Percentiles rank a stretch among this genome's conserved stretches.
These are phyloP conservation scores for Platysternon megacephalum DNA, from an alignment of 2,113 vertebrate species.

Conservation along the genomic window DNA sequence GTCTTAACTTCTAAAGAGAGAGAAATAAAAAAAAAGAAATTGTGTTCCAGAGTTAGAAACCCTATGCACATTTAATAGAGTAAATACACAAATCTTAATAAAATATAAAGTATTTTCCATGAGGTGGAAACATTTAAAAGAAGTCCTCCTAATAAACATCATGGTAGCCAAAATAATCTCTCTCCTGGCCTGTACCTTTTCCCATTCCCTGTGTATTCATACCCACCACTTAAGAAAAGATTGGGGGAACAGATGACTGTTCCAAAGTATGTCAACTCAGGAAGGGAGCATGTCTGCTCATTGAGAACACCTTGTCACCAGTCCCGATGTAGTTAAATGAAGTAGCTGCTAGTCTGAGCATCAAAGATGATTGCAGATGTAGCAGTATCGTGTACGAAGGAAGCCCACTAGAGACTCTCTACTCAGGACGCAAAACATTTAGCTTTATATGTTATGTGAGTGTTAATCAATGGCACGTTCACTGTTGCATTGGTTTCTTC, in stretches of 20 bases:
- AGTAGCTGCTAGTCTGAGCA: neutral
- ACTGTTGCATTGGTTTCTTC: neutral
- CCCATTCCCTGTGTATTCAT: neutral
- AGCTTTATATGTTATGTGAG: neutral
- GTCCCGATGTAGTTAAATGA: neutral
- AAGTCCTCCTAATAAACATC: neutral
- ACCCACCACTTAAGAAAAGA: neutral
- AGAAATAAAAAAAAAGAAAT: neutral
- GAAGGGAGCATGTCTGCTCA: neutral
- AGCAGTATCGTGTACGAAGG: neutral
- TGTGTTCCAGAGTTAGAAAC: neutral
- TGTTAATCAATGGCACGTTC: neutral
- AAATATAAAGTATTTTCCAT: neutral
- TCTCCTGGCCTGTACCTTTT: neutral
- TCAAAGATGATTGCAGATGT: neutral
- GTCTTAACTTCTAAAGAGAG: neutral
- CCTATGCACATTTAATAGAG: neutral
- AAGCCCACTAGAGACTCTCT: neutral
- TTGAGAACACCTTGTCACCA: neutral
- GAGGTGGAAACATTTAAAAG: neutral
- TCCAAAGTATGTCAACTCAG: neutral
- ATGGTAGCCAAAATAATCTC: accelerated
- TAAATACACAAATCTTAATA: neutral
- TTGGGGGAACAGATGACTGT: neutral
- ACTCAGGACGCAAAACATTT: neutral